These are phyloP conservation scores for Chymomyza fuscimana DNA, from an alignment of 2,888 invertebrate genomes.

Conservation along the genomic window DNA sequence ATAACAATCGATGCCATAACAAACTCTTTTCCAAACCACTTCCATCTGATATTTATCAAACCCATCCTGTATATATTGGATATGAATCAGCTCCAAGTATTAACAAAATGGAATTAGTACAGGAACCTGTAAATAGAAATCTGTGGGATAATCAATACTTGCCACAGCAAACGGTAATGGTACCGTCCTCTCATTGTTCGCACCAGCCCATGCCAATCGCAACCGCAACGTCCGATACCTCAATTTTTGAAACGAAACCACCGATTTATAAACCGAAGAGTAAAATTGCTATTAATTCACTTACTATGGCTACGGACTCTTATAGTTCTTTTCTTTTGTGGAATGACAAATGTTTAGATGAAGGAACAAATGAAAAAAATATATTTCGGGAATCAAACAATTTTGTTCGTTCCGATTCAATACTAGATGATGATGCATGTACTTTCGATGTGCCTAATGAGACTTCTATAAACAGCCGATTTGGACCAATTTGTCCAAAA, in stretches of 20 bases:
- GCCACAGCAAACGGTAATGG: conserved; percentile 16
- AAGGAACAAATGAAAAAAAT: conserved; percentile 5
- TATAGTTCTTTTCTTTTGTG: conserved; percentile 42
- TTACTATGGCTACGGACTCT: conserved; percentile 9
- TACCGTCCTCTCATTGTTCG: conserved; percentile 63
- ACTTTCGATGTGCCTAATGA: conserved; percentile 83
- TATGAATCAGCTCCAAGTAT: conserved; percentile 31
- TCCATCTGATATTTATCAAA: conserved; percentile 58
- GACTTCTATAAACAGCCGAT: conserved; percentile 81
- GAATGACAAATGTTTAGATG: conserved; percentile 39
- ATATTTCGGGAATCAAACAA: conserved; percentile 51
- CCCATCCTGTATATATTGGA: conserved; percentile 33
- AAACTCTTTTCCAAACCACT: conserved; percentile 41
- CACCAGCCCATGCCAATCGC: conserved; percentile 60
- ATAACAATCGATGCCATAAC: conserved; percentile 35
- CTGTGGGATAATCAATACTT: conserved; percentile 52
- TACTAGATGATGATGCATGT: conserved; percentile 83
- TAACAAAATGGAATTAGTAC: neutral
- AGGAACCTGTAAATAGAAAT: conserved; percentile 14
- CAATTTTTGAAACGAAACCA: conserved; percentile 73
- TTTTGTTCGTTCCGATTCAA: conserved; percentile 81
- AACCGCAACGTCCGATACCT: conserved; percentile 69
- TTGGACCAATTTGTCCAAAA: conserved; percentile 85
- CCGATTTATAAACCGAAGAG: conserved; percentile 58
- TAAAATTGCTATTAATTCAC: conserved; percentile 23